phyloP scores from a whole-genome alignment of 2,888 invertebrate genomes.

The Philhelius pedissequus region DNA sequence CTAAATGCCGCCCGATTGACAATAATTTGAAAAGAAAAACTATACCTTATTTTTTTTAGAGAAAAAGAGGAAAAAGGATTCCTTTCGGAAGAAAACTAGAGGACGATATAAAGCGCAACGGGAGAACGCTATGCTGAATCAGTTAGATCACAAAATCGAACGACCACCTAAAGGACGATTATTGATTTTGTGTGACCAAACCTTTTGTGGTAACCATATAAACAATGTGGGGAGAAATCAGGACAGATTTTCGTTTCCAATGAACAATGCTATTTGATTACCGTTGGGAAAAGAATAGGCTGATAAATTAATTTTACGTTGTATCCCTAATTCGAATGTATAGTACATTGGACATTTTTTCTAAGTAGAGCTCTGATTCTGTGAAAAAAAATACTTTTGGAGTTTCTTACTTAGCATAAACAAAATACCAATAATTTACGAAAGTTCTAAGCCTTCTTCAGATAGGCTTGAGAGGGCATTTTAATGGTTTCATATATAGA shows the following conservation, averaged over 20 bases:
- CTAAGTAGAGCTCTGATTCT: too few species aligned
- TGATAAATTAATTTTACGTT: neutral
- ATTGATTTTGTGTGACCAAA: slow-evolving; percentile 5
- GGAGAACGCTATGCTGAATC: neutral
- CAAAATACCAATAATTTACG: too few species aligned
- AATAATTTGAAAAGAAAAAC: slow-evolving; percentile 5
- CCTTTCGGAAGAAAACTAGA: neutral
- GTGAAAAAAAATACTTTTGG: too few species aligned
- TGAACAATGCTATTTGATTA: neutral
- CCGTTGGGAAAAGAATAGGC: neutral
- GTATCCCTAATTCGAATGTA: neutral
- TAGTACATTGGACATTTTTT: too few species aligned
- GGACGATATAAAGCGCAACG: neutral
- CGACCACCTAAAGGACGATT: neutral
- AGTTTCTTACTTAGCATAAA: too few species aligned
- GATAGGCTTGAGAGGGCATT: too few species aligned
- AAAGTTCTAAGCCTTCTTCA: too few species aligned
- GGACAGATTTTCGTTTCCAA: neutral
- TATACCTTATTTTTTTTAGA: neutral
- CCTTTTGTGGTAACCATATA: neutral
- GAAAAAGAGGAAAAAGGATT: neutral
- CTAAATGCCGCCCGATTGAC: slow-evolving; percentile 13
- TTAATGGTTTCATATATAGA: too few species aligned
- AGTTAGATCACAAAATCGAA: slow-evolving; percentile 2
- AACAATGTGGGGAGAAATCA: neutral